Conservation (phyloP, 2,113 vertebrate species). For the Perca flavescens region DNA sequence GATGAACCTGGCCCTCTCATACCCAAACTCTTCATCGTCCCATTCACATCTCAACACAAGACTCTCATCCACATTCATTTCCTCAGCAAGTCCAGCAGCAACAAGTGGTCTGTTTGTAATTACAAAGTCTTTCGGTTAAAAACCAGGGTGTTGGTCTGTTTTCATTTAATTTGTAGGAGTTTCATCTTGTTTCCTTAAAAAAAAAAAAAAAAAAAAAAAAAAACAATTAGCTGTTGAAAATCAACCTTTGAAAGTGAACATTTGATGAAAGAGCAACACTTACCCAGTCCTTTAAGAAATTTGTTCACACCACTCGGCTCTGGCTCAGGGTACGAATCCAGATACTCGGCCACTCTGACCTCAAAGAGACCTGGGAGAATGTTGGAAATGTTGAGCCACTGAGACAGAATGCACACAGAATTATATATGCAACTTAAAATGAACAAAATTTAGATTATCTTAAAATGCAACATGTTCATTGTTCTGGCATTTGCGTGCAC, state of each 20-base stretch:
- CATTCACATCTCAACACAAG: not conserved
- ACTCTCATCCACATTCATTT: constrained; percentile 17
- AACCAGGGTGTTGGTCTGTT: not conserved
- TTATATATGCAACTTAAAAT: not conserved
- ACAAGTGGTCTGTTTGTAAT: constrained; percentile 26
- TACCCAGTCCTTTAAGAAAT: constrained; percentile 95
- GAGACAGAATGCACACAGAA: too few species aligned
- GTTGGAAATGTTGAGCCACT: not conserved
- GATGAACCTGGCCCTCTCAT: not conserved
- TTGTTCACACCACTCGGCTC: constrained; percentile 92
- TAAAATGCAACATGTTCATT: not conserved
- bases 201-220: constrained; percentile 24
- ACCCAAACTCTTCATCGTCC: not conserved
- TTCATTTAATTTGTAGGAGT: constrained; percentile 85
- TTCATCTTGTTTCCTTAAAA: constrained; percentile 85
- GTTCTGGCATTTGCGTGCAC: not conserved
- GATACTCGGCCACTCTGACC: constrained; percentile 89
- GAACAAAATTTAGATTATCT: not conserved
- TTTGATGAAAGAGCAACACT: constrained; percentile 47
- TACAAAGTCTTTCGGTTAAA: constrained; percentile 26
- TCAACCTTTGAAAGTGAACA: not conserved
- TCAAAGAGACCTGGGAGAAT: constrained; percentile 92
- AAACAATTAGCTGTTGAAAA: constrained; percentile 22
- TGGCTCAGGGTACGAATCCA: constrained; percentile 89
- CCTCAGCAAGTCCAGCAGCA: constrained; percentile 49